Evolutionary conservation across 2,888 invertebrate species (phyloP), one percentile per base, ranked within the genome.

Genomic region (Apocheima hispidaria): DNA sequence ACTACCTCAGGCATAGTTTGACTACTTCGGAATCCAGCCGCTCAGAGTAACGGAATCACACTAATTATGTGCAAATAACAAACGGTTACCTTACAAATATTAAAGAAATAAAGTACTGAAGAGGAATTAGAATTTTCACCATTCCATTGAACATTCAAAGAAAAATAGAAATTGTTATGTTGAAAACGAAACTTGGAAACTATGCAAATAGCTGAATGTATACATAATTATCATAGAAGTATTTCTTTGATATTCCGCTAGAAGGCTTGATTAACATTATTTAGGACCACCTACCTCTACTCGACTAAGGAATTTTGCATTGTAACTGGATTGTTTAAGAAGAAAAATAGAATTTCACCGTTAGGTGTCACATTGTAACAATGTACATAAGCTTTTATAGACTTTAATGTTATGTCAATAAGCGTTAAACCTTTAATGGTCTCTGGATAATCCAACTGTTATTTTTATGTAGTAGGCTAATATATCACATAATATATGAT

Each of bases 1-100:
- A n/a, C n/a, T n/a, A 16, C 43, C 48, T 12, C 28, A 36, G 3
- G 41, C 48, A 53, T 60, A 36, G 48, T 60, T 51, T 30, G 38
- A 50, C 35, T 54, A 43, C 44, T 55, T 60, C 18, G 36, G 43
- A 48, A 40, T 33, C 26, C 54, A 63, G 48, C 35, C 49, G 48
- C 64, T 56, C 43, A 66, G 60, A 70, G 69, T 72, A 74, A 73
- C 74, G 70, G 71, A 30, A 64, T 43, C 44, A 10, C 57, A 59
- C 66, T 78, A 75, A 79, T 77, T 64, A 75, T 69, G 67, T 66
- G 60, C 64, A 78, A 79, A 75, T 69, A 75, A 68, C 56, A 55
- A 65, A 68, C 64, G 26, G 60, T 62, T 50, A 50, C 12, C 2
- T 50, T 38, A 18, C 1, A 14, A 36, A 14, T 21, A 54, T 53